Evolutionary conservation across 2,113 vertebrate species (phyloP), one percentile per base, ranked within the genome.

Genomic region (Takifugu bimaculatus): DNA sequence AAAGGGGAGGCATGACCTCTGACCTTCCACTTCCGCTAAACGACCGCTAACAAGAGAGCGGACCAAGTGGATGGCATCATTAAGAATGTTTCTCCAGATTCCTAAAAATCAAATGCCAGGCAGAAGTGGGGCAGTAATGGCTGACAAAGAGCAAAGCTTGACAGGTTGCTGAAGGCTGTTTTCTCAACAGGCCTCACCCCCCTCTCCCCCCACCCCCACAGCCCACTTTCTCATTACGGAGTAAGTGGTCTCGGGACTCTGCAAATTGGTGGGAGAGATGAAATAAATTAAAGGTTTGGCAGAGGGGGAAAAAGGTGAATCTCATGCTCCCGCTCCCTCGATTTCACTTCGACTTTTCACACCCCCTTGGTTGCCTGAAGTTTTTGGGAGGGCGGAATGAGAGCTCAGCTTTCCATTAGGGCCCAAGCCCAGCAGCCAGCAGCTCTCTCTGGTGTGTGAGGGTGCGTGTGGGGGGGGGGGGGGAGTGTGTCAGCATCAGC

Each of bases 351-450:
- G 3, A 13, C 15, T 6, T 2, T 47, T 47, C 6, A 12, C 44
- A 14, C 12, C 45, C 64, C 55, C 70, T 54, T 44, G 54, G 62
- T 68, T 78, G 60, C 69, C 72, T 79, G 73, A 83, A 83, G 82
- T 65, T 87, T 86, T 78, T 25, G 82, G 77, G 75, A 74, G 59
- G 74, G 75, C 80, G 76, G 80, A 88, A 87, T 20, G 20, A 88
- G 85, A 87, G 84, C 75, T 78, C 73, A 65, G 71, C 76, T 86
- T 86, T 86, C 88, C 78, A 88, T 90, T 90, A 90, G 75, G 67
- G 58, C 65, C 70, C 67, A 60, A 82, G 82, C 68, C 63, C 72
- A 85, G 81, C 80, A 70, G 77, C 79, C 67, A 71, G 60, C 52
- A 51, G 71, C 79, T 84, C 80, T 80, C 77, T 70, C 85, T 80